phyloP scores from a whole-genome alignment of 2,797 vertebrate genomes.

The Psittacula echo region DNA sequence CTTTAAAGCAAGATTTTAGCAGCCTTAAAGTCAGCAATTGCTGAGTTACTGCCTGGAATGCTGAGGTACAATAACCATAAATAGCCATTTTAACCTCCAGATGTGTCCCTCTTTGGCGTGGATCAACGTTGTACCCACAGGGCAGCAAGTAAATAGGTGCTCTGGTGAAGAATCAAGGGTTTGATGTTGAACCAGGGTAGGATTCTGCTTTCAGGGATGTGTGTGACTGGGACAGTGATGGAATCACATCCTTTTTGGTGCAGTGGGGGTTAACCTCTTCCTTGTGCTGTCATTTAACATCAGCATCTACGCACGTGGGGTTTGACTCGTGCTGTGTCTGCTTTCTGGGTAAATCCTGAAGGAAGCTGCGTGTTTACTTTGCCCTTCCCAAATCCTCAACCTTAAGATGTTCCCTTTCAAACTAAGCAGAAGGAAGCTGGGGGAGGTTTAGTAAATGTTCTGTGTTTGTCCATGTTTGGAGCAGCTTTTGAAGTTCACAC shows the following conservation, averaged over 20 bases:
- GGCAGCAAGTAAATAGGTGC: fast-evolving
- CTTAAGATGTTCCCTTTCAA: not conserved
- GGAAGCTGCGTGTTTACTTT: not conserved
- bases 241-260: not conserved
- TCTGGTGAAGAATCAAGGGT: fast-evolving
- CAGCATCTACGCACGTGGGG: fast-evolving
- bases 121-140: not conserved
- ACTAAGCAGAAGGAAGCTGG: not conserved
- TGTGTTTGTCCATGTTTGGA: fast-evolving
- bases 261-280: not conserved
- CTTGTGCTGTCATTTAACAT: fast-evolving
- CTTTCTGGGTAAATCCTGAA: not conserved
- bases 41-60: fast-evolving
- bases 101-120: not conserved
- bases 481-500: not conserved
- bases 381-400: not conserved
- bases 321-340: not conserved
- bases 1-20: fast-evolving
- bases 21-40: fast-evolving
- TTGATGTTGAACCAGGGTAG: fast-evolving
- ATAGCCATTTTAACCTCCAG: too few species aligned
- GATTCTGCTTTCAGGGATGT: fast-evolving
- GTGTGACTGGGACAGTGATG: fast-evolving
- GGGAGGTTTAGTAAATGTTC: too few species aligned
- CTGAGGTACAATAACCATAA: not conserved